These are phyloP conservation scores for Pachypsylla venusta DNA, from an alignment of 1,140 invertebrate species.

Conservation along the genomic window DNA sequence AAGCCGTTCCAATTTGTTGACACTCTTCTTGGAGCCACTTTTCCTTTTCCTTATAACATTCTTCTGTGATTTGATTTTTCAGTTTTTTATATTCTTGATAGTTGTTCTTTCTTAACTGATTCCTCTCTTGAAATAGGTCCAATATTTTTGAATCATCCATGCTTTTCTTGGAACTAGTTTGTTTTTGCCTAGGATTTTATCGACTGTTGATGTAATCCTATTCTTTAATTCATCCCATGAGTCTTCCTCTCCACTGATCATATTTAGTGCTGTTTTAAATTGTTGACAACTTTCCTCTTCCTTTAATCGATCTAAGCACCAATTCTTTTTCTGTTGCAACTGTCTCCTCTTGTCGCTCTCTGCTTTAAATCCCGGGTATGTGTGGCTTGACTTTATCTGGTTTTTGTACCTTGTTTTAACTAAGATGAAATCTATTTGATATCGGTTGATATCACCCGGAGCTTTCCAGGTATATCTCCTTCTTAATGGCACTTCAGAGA, in stretches of 20 bases:
- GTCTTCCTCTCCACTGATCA: neutral
- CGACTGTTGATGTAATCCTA: neutral
- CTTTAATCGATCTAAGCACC: constrained; percentile 9
- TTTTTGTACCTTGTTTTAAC: constrained; percentile 18
- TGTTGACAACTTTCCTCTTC: too few species aligned
- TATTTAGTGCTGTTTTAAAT: constrained; percentile 1
- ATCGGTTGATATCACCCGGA: constrained; percentile 25
- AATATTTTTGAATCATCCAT: constrained; percentile 11
- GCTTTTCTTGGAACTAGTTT: neutral
- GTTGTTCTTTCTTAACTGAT: neutral
- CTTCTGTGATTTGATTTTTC: constrained; percentile 10
- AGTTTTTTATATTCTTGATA: constrained; percentile 9
- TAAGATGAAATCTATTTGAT: constrained; percentile 28
- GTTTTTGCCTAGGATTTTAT: constrained; percentile 8
- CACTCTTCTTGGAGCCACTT: neutral
- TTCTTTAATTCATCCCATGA: neutral
- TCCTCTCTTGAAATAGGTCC: neutral
- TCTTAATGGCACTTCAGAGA: constrained; percentile 1
- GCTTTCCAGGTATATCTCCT: constrained; percentile 27
- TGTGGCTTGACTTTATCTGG: constrained; percentile 4
- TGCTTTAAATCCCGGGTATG: constrained; percentile 8
- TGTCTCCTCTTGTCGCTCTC: constrained; percentile 13
- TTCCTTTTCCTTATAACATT: neutral
- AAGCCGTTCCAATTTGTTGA: neutral
- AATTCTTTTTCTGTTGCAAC: constrained; percentile 9